Base-by-base conservation (phyloP, 2,888 invertebrate genomes). In the Galerucella pusilla region DNA sequence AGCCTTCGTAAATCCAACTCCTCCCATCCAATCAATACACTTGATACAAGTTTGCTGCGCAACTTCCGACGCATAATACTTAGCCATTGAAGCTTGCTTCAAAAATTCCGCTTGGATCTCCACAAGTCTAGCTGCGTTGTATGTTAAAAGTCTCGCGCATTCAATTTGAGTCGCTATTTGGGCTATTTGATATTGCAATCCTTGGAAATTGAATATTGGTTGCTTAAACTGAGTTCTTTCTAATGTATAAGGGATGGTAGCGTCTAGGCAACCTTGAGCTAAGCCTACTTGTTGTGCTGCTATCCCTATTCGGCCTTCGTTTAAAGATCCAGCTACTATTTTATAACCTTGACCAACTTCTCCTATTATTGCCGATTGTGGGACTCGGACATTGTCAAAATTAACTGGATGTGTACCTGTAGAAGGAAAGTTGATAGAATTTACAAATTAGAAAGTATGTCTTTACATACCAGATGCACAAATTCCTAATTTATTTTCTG, bases 1-100 rank as follows among this genome's bases (percentile, higher is more conserved):
- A 85, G 97, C 97, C 83, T 94, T 95, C 0, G 97, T 97, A 88
- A 97, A 98, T 35, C 98, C 99, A 46, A 99, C 97, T 12, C 98
- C 98, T 1, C 98, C 98, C 96, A 99, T 96, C 92, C 97, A 97
- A 87, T 99, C 98, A 78, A 99, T 95, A 88, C 98, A 98, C 86
- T 97, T 97, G 14, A 96, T 93, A 49, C 97, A 96, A 1, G 96
- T 92, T 79, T 92, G 91, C 80, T 96, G 93, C 0, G 98, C 98
- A 68, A 96, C 94, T 91, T 97, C 95, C 87, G 90, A 77, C 54
- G 97, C 94, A 84, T 90, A 95, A 83, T 94, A 94, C 89, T 99
- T 99, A 1, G 97, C 97, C 97, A 99, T 98, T 0, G 98, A 95
- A 0, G 98, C 98, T 87, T 98, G 94, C 88, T 98, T 97, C 49